Percentiles rank a stretch among this genome's conserved stretches.
Evolutionary conservation across 2,888 invertebrate genomes (phyloP).

Genomic region (Sinotaia quadrata): DNA sequence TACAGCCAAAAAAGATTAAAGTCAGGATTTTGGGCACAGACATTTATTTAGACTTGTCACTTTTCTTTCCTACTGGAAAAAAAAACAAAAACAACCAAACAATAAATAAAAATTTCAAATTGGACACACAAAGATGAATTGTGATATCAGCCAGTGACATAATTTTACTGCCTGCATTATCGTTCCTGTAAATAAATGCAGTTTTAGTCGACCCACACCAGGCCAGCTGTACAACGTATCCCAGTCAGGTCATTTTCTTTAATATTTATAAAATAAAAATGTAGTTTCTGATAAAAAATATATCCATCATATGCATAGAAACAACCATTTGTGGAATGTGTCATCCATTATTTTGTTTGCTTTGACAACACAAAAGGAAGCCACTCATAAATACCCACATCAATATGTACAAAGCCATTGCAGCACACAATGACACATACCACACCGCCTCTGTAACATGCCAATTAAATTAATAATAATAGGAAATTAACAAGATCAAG

Average conservation of each 20-base stretch:
- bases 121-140: no score
- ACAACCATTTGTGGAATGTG: constrained; percentile 17
- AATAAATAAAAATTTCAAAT: no score
- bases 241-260: not conserved
- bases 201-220: no score
- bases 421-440: constrained; percentile 1
- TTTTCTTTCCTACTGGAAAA: no score
- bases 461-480: not conserved
- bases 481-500: not conserved
- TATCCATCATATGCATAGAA: constrained; percentile 17
- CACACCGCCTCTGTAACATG: constrained; percentile 5
- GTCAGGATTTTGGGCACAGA: no score
- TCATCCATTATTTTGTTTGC: not conserved
- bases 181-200: no score
- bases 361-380: constrained; percentile 4
- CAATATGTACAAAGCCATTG: constrained; percentile 10
- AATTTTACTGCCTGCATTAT: no score
- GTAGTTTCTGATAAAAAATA: constrained; percentile 1
- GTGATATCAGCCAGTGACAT: no score
- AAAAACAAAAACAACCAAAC: no score
- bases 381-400: constrained; percentile 15
- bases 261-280: not conserved
- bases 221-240: not conserved
- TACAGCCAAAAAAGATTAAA: no score
- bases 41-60: no score